Percentiles rank a stretch among this genome's conserved stretches.
Conservation (phyloP, 2,113 vertebrate genomes). For the Turdus rufiventris region DNA sequence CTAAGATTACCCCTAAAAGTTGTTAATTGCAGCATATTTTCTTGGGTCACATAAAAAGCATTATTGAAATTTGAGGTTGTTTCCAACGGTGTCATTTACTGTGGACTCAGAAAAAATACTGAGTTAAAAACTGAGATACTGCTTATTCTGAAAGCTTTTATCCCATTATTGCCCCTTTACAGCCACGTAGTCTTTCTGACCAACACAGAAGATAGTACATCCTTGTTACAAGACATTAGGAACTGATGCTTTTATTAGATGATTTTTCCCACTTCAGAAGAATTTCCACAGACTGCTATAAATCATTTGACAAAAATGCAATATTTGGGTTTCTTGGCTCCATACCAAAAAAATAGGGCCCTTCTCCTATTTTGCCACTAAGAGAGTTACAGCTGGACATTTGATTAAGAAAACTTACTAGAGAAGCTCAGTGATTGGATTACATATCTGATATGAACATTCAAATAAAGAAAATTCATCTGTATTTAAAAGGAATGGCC, state of each 20-base stretch:
- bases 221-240: neutral
- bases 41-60: neutral
- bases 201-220: neutral
- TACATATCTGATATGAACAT: neutral
- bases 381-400: neutral
- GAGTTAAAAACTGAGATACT: neutral
- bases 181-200: neutral
- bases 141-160: neutral
- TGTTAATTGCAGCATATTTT: neutral
- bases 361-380: neutral
- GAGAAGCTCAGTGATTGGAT: neutral
- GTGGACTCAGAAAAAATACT: neutral
- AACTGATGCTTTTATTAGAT: neutral
- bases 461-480: neutral
- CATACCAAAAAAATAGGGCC: neutral
- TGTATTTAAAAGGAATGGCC: neutral
- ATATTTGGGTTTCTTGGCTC: neutral
- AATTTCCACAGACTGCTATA: neutral
- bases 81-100: neutral
- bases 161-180: neutral
- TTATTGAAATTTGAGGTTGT: neutral
- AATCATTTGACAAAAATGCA: neutral
- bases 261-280: neutral
- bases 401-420: neutral
- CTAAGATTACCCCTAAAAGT: neutral